Evolutionary conservation across 1,140 invertebrate genomes (phyloP), one percentile per base, ranked within the genome.

Genomic region (Calliphora vicina): DNA sequence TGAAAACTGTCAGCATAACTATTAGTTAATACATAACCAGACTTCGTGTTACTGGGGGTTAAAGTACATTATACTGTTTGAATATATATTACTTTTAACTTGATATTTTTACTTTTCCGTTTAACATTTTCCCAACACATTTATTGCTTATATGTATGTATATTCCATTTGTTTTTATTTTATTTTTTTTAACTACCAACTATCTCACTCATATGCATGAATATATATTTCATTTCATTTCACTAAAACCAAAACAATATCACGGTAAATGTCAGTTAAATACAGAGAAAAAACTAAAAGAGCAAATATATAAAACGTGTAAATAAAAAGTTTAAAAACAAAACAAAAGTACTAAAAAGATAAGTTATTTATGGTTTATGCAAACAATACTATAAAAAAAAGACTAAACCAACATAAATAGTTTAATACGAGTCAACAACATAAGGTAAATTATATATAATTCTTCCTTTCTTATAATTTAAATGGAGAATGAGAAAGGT

Each of bases 241-340:
- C 8, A 35, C 29, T 35, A 35, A 42, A 76, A 35, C 27, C 20
- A 67, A 67, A 35, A 35, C 73, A 76, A 76, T 76, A 76, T 76
- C 73, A 76, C 27, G 73, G 73, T 76, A 76, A 76, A 76, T 76
- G 73, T 76, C 73, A 42, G 27, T 76, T 76, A 76, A 76, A 42
- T 42, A 42, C 27, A 76, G n/a, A 42, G 15, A 76, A 42, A 76
- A n/a, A 76, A 72, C 35, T 42, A 42, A 13, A 1, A 67, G 9
- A 8, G 20, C 61, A 67, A 67, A 29, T 4, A 76, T 17, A 42
- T n/a, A 35, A 76, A 76, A 76, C 17, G n/a, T n/a, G 29, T n/a
- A 29, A 74, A 74, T n/a, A 76, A 76, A n/a, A 76, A 42, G 13
- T 35, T n/a, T 23, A 76, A 74, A 43, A 12, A 17, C 10, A 26